Base-by-base conservation (phyloP, 2,888 invertebrate species). In the Keiferia lycopersicella region DNA sequence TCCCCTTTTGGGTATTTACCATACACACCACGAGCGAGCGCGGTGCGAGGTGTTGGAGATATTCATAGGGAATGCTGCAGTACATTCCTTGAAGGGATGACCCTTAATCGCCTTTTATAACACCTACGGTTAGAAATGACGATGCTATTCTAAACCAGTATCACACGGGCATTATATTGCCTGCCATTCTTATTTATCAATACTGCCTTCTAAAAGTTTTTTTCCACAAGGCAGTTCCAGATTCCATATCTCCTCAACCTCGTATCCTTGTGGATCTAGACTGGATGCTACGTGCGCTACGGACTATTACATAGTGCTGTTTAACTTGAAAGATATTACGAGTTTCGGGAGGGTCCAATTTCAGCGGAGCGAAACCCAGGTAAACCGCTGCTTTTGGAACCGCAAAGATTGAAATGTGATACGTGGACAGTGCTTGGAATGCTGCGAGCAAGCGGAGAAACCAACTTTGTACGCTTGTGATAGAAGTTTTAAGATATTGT, bases 261-360 rank as follows among this genome's bases (percentile, higher is more conserved):
- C 58, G 67, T 65, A 67, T 68, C 69, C 71, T 75, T 74, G 75
- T 72, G 69, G 67, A 71, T 70, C 69, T 68, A 69, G 71, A 67
- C 69, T 68, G 65, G 66, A 73, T 62, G 68, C 68, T 72, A 71
- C 68, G 67, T 71, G 69, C 68, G 63, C 68, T 67, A 69, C 70
- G 67, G 67, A 72, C 71, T 71, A 68, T 71, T 70, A 68, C 69
- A 68, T 67, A 68, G 63, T 71, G 66, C 63, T 73, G 68, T 76
- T 70, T 73, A 74, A 72, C 71, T 72, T 72, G 68, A 71, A 65
- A 67, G 70, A 65, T 71, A 72, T 71, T 71, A 73, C 64, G 69
- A 14, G 66, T 74, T 70, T 68, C 38, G 60, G 60, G 45, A 14
- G 45, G 48, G 60, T 60, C 26, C 60, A 60, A 60, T 60, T 60